Evolutionary conservation across 2,888 invertebrate genomes (phyloP).

Genomic region (Drosophila mimetica): DNA sequence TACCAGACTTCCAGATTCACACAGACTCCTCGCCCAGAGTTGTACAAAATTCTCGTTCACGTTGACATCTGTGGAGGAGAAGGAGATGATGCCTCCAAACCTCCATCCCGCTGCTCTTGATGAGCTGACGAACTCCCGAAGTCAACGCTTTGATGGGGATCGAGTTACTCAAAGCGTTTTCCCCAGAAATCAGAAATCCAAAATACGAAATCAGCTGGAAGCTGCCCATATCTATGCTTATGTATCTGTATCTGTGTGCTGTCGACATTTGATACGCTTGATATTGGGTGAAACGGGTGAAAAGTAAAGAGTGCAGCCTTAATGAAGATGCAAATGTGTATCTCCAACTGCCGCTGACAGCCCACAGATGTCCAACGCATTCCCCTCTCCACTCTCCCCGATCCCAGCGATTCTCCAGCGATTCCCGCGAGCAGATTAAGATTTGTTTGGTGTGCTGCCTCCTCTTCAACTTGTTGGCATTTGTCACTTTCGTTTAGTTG

Average conservation of each 20-base stretch:
- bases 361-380: slow-evolving; percentile 38
- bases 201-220: slow-evolving; percentile 41
- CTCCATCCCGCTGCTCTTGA: slow-evolving; percentile 26
- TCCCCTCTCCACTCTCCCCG: background rate
- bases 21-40: background rate
- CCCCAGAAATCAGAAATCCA: slow-evolving; percentile 6
- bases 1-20: too few relatives aligned
- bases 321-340: slow-evolving; percentile 80
- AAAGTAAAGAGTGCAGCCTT: slow-evolving; percentile 26
- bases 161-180: slow-evolving; percentile 44
- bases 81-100: background rate
- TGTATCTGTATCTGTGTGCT: slow-evolving; percentile 11
- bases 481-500: slow-evolving; percentile 79
- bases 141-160: slow-evolving; percentile 64
- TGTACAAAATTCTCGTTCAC: slow-evolving; percentile 40
- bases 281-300: slow-evolving; percentile 35
- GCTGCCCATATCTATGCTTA: slow-evolving; percentile 27
- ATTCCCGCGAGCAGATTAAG: slow-evolving; percentile 63
- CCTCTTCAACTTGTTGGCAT: slow-evolving; percentile 67
- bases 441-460: slow-evolving; percentile 54
- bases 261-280: slow-evolving; percentile 67
- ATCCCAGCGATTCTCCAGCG: slow-evolving; percentile 8
- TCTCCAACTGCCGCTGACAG: slow-evolving; percentile 60
- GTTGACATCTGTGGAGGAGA: slow-evolving; percentile 63
- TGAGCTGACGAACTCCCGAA: slow-evolving; percentile 47